These are phyloP conservation scores for Eidolon dupreanum DNA, from an alignment of 2,797 vertebrate species.

Conservation along the genomic window DNA sequence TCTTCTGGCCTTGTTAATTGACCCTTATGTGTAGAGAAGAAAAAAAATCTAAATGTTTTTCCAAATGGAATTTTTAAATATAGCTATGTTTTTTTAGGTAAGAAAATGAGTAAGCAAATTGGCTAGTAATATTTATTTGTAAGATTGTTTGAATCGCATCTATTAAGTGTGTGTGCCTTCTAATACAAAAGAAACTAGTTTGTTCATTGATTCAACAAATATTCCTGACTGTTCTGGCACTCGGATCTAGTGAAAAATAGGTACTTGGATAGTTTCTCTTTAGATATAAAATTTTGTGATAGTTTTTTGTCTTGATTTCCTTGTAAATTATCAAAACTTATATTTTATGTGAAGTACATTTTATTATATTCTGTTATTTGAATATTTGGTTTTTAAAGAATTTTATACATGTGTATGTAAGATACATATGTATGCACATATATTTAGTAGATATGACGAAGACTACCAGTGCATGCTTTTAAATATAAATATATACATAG, in stretches of 20 bases:
- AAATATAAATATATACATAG: not conserved
- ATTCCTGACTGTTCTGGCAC: not conserved
- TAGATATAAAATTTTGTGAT: slow-evolving; percentile 1
- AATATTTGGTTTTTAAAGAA: slow-evolving; percentile 2
- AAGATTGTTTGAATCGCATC: not conserved
- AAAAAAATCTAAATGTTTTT: not conserved
- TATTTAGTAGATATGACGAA: too few relatives aligned
- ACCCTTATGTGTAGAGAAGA: not conserved
- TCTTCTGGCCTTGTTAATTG: not conserved
- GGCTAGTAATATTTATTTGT: not conserved
- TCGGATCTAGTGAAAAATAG: not conserved
- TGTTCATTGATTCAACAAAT: not conserved
- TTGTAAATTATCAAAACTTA: slow-evolving; percentile 31
- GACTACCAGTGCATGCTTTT: too few relatives aligned
- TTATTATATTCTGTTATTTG: not conserved
- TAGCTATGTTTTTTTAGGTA: not conserved
- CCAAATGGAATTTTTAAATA: not conserved
- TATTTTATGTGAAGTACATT: not conserved
- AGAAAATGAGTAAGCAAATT: not conserved
- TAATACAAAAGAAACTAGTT: slow-evolving; percentile 7
- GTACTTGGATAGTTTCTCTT: slow-evolving; percentile 4
- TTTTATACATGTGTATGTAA: not conserved
- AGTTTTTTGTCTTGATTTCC: not conserved
- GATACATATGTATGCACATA: not conserved
- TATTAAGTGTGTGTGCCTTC: not conserved